These are phyloP conservation scores for Leptopilina myrica DNA, from an alignment of 2,888 invertebrate species.

Conservation along the genomic window DNA sequence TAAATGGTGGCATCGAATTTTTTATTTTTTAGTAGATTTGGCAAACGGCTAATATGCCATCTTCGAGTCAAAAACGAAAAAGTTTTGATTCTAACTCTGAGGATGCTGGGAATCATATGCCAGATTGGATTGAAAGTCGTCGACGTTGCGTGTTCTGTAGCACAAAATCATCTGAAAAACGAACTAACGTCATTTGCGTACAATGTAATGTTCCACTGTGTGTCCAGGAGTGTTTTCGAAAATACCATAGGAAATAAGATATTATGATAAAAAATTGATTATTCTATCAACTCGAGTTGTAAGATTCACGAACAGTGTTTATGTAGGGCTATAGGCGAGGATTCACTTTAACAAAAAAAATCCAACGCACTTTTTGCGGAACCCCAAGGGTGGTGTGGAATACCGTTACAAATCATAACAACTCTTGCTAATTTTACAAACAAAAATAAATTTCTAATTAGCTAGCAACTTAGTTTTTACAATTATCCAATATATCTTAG, in stretches of 20 bases:
- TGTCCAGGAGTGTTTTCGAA: background rate
- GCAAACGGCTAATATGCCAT: background rate
- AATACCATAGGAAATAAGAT: background rate
- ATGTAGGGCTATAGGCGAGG: no score
- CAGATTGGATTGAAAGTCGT: slow-evolving; percentile 15
- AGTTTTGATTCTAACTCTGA: background rate
- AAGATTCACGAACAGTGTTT: no score
- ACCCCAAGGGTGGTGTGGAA: no score
- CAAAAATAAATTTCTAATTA: no score
- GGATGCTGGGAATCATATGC: slow-evolving; percentile 7
- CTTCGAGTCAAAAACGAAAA: background rate
- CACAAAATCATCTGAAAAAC: background rate
- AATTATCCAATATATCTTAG: no score
- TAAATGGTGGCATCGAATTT: slow-evolving; percentile 41
- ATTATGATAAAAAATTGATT: no score
- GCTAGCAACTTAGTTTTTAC: no score
- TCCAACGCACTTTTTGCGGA: no score
- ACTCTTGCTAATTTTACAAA: no score
- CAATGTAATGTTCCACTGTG: background rate
- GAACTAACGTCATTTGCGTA: background rate
- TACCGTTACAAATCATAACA: no score
- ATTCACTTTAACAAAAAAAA: no score
- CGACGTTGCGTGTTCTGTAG: slow-evolving; percentile 29
- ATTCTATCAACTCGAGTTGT: no score
- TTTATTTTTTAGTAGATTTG: slow-evolving; percentile 38